Base-by-base conservation (phyloP, 1,140 invertebrate genomes). In the Parasteatoda tepidariorum region DNA sequence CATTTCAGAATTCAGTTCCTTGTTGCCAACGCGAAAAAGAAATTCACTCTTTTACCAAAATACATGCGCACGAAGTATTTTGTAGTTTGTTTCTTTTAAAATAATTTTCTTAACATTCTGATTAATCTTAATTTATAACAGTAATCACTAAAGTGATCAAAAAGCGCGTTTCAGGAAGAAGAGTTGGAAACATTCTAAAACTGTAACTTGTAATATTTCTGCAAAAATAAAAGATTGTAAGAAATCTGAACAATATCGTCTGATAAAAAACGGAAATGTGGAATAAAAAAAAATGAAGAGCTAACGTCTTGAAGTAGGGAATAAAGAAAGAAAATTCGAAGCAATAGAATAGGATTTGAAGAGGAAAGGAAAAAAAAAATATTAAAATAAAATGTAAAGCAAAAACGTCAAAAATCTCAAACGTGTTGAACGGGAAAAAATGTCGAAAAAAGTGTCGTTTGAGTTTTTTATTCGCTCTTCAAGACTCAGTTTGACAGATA, bases 391-490 rank as follows among this genome's bases (percentile, higher is more conserved):
- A 79, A 28, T 34, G 48, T 48, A 48, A 30, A 78, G 61, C 2
- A 24, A 66, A 79, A 30, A 68, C 48, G 78, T 61, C 78, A 82
- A 82, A 81, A 82, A 70, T 71, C 67, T 82, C 78, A 71, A 82
- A 82, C 54, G 78, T 82, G 67, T 82, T 82, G 78, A 82, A 82
- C 30, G n/a, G 67, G 57, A 57, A 61, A 54, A 82, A 70, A 62
- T 28, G 38, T 31, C 18, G 57, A 70, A 82, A 82, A 82, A 70
- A 70, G 67, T 61, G 48, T 34, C 24, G n/a, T 57, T 59, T 68
- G 76, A 38, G 76, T 64, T 79, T 82, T 82, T 82, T 82, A 82
- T 82, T 82, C 78, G 67, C 78, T 82, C 62, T 82, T 79, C 78
- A 82, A 59, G 67, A 70, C 78, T 61, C 66, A 41, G 55, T 61